These are phyloP conservation scores for Bucco capensis DNA, from an alignment of 2,113 vertebrate genomes.

Conservation along the genomic window DNA sequence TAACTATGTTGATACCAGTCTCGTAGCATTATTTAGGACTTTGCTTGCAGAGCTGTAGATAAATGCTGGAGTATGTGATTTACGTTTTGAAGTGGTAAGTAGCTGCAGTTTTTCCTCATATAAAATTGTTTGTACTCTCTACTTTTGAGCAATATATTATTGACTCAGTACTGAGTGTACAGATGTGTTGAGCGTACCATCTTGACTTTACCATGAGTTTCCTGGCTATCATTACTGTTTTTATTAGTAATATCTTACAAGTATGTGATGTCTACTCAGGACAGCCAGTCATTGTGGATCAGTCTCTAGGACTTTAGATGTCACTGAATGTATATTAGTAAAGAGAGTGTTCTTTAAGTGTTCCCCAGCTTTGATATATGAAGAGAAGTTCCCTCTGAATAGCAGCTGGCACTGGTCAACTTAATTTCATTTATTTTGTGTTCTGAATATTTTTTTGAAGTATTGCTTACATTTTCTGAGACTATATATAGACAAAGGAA, in stretches of 20 bases:
- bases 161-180: background rate
- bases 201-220: background rate
- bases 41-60: background rate
- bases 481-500: background rate
- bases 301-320: background rate
- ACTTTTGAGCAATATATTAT: background rate
- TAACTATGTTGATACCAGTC: background rate
- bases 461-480: background rate
- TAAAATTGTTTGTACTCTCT: background rate
- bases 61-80: background rate
- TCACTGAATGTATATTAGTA: background rate
- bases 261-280: background rate
- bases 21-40: background rate
- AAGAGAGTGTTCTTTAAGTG: background rate
- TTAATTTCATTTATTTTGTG: background rate
- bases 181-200: background rate
- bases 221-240: background rate
- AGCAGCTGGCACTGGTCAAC: background rate
- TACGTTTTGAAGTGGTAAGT: background rate
- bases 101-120: background rate
- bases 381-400: background rate
- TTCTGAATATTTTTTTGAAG: background rate
- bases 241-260: background rate
- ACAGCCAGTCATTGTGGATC: background rate
- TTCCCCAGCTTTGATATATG: background rate